A percentile compares a stretch with the other conserved stretches of the same genome.
These are phyloP conservation scores for Diarsia dahlii DNA, from an alignment of 2,888 invertebrate species.

Conservation along the genomic window DNA sequence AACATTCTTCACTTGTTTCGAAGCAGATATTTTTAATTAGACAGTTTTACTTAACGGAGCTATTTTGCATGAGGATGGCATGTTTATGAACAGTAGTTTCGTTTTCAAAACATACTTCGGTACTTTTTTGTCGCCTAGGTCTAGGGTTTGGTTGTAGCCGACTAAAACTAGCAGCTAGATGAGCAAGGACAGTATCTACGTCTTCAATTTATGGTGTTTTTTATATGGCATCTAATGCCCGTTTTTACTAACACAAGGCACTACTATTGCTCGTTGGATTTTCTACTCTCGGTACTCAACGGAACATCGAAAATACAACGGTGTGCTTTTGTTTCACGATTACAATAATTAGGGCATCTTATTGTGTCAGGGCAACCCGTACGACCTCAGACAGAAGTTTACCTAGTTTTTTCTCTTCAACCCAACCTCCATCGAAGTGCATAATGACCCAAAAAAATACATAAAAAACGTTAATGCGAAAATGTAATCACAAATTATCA, in stretches of 20 bases:
- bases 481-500: slow-evolving; percentile 56
- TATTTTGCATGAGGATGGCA: slow-evolving; percentile 12
- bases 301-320: not conserved
- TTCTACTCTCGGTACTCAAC: not conserved
- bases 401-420: not conserved
- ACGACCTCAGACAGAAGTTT: not conserved
- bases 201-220: not conserved
- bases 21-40: slow-evolving; percentile 39
- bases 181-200: not conserved
- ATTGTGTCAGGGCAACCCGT: not conserved
- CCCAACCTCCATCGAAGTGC: slow-evolving; percentile 16
- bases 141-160: not conserved
- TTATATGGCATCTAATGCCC: not conserved
- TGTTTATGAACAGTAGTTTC: not conserved
- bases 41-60: slow-evolving; percentile 15
- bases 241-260: not conserved
- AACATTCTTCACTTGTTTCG: slow-evolving; percentile 44
- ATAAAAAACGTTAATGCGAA: slow-evolving; percentile 38
- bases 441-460: slow-evolving; percentile 24
- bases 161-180: not conserved
- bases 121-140: not conserved
- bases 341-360: not conserved
- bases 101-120: not conserved
- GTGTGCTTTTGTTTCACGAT: not conserved
- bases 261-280: not conserved